phyloP scores from a whole-genome alignment of 1,140 invertebrate genomes.

The Platorchestia sp. region DNA sequence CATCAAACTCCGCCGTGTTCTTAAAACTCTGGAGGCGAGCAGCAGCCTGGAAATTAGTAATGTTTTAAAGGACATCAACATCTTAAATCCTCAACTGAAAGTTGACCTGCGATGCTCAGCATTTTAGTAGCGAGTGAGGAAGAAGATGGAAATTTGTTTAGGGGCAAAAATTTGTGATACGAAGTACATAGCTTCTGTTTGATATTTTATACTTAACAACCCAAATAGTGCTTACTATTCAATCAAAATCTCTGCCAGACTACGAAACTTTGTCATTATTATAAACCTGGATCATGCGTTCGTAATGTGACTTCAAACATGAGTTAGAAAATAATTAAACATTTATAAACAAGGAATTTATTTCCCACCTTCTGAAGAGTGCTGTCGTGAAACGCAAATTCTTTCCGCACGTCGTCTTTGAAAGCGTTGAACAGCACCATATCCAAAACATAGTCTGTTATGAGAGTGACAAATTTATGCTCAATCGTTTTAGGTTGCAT shows the following conservation, averaged over 20 bases:
- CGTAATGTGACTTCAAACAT: not conserved
- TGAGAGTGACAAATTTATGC: not conserved
- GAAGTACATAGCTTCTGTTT: too few relatives aligned
- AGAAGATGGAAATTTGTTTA: too few relatives aligned
- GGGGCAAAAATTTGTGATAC: too few relatives aligned
- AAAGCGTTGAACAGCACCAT: not conserved
- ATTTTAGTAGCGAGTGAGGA: too few relatives aligned
- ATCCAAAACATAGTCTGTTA: not conserved
- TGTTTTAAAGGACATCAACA: not conserved
- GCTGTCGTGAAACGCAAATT: not conserved
- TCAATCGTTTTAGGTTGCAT: too few relatives aligned
- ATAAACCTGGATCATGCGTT: not conserved
- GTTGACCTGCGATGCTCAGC: too few relatives aligned
- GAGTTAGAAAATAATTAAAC: not conserved
- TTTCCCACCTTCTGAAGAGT: not conserved
- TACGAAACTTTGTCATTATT: not conserved
- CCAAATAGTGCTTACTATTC: too few relatives aligned
- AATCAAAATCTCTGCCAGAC: too few relatives aligned
- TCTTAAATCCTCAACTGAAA: not conserved
- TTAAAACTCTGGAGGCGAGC: not conserved
- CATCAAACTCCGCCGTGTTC: not conserved
- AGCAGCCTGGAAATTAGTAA: not conserved
- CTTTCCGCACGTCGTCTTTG: not conserved
- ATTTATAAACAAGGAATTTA: not conserved
- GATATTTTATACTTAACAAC: too few relatives aligned